Percentiles rank a stretch among this genome's conserved stretches.
phyloP scores from a whole-genome alignment of 2,888 invertebrate species.

The Perizoma affinitatum region DNA sequence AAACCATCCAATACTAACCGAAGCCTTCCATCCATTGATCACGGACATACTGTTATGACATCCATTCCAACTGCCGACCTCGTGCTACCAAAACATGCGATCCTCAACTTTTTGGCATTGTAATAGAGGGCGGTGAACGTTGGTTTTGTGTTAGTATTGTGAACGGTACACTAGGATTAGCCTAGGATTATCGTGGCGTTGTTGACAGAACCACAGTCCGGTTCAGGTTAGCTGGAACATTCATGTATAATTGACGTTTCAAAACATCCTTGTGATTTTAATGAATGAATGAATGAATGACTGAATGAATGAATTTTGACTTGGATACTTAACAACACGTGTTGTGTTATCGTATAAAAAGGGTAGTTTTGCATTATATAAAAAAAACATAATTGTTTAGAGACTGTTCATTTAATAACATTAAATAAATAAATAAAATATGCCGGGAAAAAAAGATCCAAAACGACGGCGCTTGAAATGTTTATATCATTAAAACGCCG shows the following conservation, averaged over 20 bases:
- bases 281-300: neutral
- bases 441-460: too few species aligned
- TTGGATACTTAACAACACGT: too few species aligned
- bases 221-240: conserved; percentile 1
- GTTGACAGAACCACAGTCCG: conserved; percentile 11
- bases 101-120: conserved; percentile 9
- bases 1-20: conserved; percentile 6
- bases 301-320: neutral
- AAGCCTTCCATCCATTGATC: conserved; percentile 20
- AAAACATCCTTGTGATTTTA: too few species aligned
- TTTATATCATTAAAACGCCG: too few species aligned
- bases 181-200: conserved; percentile 27
- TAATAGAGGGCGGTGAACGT: conserved; percentile 1
- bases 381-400: too few species aligned
- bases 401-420: too few species aligned
- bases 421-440: too few species aligned
- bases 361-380: too few species aligned
- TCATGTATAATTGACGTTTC: too few species aligned
- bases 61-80: conserved; percentile 3
- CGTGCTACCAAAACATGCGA: neutral
- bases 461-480: too few species aligned
- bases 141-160: conserved; percentile 6
- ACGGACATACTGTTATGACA: conserved; percentile 21
- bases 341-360: too few species aligned
- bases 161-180: conserved; percentile 23